Evolutionary conservation across 2,888 invertebrate species (phyloP).

Genomic region (Tipula vernalis): DNA sequence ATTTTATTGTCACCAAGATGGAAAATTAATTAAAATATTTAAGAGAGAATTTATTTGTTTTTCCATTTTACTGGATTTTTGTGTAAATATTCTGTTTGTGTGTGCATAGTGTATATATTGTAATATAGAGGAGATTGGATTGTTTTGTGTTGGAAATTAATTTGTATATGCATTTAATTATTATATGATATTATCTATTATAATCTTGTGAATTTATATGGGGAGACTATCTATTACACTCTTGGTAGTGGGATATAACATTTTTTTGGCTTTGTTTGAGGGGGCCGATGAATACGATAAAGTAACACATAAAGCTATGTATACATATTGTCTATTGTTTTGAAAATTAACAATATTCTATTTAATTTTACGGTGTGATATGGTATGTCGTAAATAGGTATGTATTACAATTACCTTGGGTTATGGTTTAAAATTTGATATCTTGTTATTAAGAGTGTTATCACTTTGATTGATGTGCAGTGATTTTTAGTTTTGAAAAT

Average conservation of each 20-base stretch:
- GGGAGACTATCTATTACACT: background rate
- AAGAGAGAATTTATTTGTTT: background rate
- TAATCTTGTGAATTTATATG: background rate
- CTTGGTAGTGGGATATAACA: background rate
- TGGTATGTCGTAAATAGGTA: background rate
- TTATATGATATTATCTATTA: background rate
- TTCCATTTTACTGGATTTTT: background rate
- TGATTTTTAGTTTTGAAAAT: no score
- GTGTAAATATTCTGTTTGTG: background rate
- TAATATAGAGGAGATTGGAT: background rate
- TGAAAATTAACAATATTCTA: background rate
- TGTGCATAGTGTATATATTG: background rate
- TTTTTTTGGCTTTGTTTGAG: background rate
- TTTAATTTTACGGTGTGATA: background rate
- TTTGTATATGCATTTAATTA: conserved; percentile 4
- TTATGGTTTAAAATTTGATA: background rate
- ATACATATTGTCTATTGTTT: background rate
- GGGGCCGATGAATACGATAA: background rate
- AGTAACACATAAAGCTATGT: background rate
- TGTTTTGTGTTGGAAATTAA: background rate
- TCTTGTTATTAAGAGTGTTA: background rate
- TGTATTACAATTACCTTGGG: background rate
- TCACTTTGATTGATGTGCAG: background rate
- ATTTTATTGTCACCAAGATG: conserved; percentile 4
- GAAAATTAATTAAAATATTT: conserved; percentile 4